These are phyloP conservation scores for Tenthredo mesomela DNA, from an alignment of 2,888 invertebrate genomes.

Conservation along the genomic window DNA sequence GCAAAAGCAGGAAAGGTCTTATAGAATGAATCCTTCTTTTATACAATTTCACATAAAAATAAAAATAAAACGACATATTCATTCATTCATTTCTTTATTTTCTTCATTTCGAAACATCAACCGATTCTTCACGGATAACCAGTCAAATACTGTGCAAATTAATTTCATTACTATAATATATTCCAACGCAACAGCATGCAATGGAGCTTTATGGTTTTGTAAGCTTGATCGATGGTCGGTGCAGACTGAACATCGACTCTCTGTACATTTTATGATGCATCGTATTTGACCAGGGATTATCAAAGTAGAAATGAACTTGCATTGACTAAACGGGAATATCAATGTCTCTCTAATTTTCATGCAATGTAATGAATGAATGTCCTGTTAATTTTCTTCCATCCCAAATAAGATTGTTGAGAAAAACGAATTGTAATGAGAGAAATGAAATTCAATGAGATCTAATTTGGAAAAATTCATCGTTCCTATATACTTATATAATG, in stretches of 20 bases:
- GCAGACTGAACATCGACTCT: conserved; percentile 3
- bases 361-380: background rate
- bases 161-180: background rate
- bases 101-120: background rate
- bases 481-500: no score
- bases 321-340: background rate
- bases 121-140: background rate
- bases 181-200: background rate
- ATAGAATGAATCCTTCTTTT: background rate
- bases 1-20: background rate
- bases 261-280: background rate
- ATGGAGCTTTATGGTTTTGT: background rate
- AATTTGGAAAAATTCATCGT: background rate
- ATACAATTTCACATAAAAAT: background rate
- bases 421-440: background rate
- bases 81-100: background rate
- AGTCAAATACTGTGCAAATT: background rate
- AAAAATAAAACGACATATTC: background rate
- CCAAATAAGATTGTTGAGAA: background rate
- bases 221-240: background rate
- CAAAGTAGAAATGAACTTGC: background rate
- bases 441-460: background rate
- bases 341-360: background rate
- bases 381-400: no score
- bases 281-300: conserved; percentile 29